Conservation (phyloP, 2,113 vertebrate genomes). For the Apteryx mantelli region DNA sequence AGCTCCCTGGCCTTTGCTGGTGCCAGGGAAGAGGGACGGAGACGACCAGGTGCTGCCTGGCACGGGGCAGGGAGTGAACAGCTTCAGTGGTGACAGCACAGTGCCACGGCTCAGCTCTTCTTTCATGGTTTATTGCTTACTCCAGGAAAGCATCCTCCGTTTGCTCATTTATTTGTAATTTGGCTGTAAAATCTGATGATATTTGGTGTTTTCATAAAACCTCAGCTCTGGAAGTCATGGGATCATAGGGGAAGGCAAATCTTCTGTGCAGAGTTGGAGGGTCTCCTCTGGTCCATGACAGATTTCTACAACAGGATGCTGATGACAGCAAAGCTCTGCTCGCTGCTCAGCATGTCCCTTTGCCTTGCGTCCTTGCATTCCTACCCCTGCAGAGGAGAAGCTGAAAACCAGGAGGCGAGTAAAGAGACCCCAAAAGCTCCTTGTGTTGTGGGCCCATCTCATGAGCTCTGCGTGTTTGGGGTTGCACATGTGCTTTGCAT, state of each 20-base stretch:
- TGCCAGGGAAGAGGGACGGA: not conserved
- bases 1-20: not conserved
- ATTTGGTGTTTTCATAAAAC: not conserved
- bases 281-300: not conserved
- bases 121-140: not conserved
- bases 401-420: not conserved
- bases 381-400: not conserved
- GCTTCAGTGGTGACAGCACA: not conserved
- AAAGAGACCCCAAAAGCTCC: not conserved
- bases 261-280: not conserved
- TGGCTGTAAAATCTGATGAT: not conserved
- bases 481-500: not conserved
- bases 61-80: not conserved
- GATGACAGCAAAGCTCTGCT: not conserved
- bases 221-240: not conserved
- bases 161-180: not conserved
- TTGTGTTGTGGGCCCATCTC: not conserved
- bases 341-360: not conserved
- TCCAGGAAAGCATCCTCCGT: not conserved
- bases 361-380: not conserved
- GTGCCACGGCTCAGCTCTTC: not conserved
- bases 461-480: fast-evolving
- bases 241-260: not conserved
- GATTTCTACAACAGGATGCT: not conserved
- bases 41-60: not conserved